Percentiles rank a stretch among this genome's conserved stretches.
Conservation (phyloP, 2,888 invertebrate species). For the Monopis laevigella region DNA sequence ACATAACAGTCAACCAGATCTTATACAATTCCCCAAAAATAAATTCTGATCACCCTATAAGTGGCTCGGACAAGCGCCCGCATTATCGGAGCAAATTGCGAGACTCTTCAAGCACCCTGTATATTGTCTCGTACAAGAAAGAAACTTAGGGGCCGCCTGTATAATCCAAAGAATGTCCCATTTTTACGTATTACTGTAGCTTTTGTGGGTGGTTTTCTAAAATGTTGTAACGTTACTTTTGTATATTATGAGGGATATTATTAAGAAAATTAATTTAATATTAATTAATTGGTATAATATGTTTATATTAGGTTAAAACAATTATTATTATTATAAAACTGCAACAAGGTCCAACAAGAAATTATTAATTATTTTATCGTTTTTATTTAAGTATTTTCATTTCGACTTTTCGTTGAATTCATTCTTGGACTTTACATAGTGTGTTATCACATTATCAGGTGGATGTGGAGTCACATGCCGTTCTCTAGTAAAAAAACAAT, state of each 20-base stretch:
- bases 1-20: conserved; percentile 1
- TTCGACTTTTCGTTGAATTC: no score
- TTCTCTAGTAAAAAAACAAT: no score
- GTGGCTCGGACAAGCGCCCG: conserved; percentile 37
- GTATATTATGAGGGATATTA: no score
- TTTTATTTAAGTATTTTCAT: no score
- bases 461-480: no score
- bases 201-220: not conserved
- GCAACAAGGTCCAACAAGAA: not conserved
- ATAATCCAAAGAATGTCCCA: conserved; percentile 2
- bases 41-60: conserved; percentile 42
- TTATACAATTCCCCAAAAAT: conserved; percentile 24
- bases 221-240: conserved; percentile 1
- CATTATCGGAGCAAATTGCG: conserved; percentile 56
- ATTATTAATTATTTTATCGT: no score
- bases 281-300: not conserved
- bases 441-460: no score
- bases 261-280: no score
- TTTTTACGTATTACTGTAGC: conserved; percentile 2
- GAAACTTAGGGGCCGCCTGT: conserved; percentile 3
- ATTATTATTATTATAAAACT: not conserved
- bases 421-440: no score
- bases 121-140: conserved; percentile 8
- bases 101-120: conserved; percentile 22
- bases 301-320: not conserved